Evolutionary conservation across 2,797 vertebrate genomes (phyloP), one percentile per base, ranked within the genome.

Genomic region (Anas bernieri): DNA sequence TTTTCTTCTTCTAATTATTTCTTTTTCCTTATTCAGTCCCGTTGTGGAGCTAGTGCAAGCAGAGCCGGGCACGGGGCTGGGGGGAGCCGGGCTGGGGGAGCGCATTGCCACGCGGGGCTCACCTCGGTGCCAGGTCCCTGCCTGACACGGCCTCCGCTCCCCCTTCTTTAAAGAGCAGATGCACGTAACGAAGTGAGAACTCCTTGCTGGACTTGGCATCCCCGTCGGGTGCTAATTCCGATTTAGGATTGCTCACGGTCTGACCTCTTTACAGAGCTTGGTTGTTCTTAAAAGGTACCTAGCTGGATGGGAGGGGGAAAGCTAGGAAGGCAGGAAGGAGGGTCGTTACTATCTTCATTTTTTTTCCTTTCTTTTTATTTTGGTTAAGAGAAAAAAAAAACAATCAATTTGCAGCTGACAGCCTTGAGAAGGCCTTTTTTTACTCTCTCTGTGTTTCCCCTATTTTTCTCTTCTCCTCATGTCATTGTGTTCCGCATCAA

Each of bases 401-500:
- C 97, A 98, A 98, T 98, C 98, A 98, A 98, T 98, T 98, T 99
- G 99, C 98, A 99, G 99, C 98, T 98, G 98, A 98, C 99, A 98
- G 98, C 98, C 99, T 99, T 99, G 99, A 99, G 99, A 99, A 99
- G 99, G 99, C 99, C 99, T 99, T 99, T 99, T 99, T 99, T 99
- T 98, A 99, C 99, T 99, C 99, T 99, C 99, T 99, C 99, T 99
- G 99, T 99, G 98, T 99, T 99, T 99, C 99, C 99, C 99, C 98
- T 99, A 99, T 99, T 99, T 99, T 99, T 99, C 99, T 99, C 99
- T 99, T 99, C 98, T 99, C 98, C 99, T 99, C 99, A 99, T 99
- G 99, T 99, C 99, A 99, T 99, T 99, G 99, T 99, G 99, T 99
- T 99, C 99, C 98, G 99, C 99, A 99, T 99, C 99, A 99, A 99